Base-by-base conservation (phyloP, 1,140 invertebrate species). In the Leptestheria dahalacensis region DNA sequence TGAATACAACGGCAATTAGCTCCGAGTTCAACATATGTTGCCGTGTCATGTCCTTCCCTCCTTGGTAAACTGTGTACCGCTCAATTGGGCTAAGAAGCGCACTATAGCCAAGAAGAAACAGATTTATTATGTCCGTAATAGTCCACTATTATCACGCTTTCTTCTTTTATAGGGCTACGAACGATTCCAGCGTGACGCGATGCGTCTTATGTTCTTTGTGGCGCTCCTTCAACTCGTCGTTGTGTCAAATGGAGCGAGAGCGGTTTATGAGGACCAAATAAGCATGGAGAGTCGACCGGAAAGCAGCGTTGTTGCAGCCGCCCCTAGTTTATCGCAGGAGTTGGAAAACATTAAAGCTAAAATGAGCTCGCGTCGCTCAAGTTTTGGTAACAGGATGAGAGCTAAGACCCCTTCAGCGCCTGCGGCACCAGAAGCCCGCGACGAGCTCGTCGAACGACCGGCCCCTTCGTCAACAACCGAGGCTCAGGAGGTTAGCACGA, bases 241-340 rank as follows among this genome's bases (percentile, higher is more conserved):
- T 10, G 12, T 56, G 6, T 41, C 33, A 41, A 41, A 41, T 41
- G 33, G 33, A 41, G 33, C 33, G 33, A 41, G 33, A 41, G 6
- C 15, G 6, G 33, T 41, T 23, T 41, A 56, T 29, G 53, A 56
- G 26, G 53, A 56, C 26, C 53, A 56, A 29, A 56, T 56, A 33
- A 56, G 53, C 25, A 56, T 29, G 24, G 53, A 56, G 20, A 56
- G 26, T 15, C 53, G 53, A 3, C 25, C 23, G 20, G 53, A 18
- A 56, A 41, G 26, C 33, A n/a, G 15, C 12, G 26, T 21, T 23
- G 41, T 41, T 3, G 26, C 33, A n/a, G 53, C 15, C 1, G 41
- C 41, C 21, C 18, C 23, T 12, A 29, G 26, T 47, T 26, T 33
- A n/a, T 21, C 28, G 21, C 26, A 18, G 9, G 41, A 56, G 26